phyloP scores from a whole-genome alignment of 2,888 invertebrate genomes.

The Chymomyza caudatula region DNA sequence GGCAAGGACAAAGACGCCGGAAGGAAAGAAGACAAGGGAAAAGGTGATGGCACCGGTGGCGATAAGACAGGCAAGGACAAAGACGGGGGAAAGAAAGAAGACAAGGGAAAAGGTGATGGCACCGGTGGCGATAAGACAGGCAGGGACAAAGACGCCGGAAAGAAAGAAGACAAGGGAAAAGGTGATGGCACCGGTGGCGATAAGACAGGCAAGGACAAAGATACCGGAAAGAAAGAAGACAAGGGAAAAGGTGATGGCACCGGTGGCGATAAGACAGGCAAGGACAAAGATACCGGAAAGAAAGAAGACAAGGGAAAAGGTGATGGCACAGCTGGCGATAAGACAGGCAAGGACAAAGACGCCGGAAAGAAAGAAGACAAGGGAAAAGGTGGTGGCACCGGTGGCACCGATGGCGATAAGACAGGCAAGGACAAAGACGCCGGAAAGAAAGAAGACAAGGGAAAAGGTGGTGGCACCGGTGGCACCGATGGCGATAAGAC shows the following conservation, averaged over 20 bases:
- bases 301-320: neutral
- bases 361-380: neutral
- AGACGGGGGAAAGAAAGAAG: neutral
- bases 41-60: neutral
- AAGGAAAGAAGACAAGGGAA: too few relatives aligned
- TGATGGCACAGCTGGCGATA: neutral
- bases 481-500: too few relatives aligned
- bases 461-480: neutral
- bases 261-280: neutral
- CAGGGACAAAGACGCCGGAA: neutral
- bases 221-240: neutral
- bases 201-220: neutral
- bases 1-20: slow-evolving; percentile 7
- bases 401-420: too few relatives aligned
- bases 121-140: neutral
- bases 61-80: neutral
- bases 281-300: neutral
- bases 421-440: too few relatives aligned
- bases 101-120: neutral
- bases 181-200: neutral
- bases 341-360: neutral
- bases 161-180: neutral
- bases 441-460: too few relatives aligned
- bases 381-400: neutral
- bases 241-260: neutral